Percentiles rank a stretch among this genome's conserved stretches.
Evolutionary conservation across 2,113 vertebrate genomes (phyloP).

Genomic region (Clarias gariepinus): DNA sequence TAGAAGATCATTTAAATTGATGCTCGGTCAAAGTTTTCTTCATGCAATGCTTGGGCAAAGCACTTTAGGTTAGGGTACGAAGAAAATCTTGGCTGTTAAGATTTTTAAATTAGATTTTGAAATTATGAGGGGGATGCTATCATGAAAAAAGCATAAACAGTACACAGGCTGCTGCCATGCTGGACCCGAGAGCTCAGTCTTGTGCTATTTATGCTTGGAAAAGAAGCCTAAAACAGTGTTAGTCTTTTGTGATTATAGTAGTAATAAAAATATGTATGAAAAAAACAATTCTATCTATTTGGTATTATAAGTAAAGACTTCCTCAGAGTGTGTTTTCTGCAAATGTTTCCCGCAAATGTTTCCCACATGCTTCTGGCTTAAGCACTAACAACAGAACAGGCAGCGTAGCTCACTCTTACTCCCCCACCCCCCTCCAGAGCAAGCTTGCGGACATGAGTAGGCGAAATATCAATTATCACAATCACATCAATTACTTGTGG

Average conservation of each 20-base stretch:
- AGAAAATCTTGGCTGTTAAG: no score
- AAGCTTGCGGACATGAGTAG: constrained; percentile 18
- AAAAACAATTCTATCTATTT: constrained; percentile 47
- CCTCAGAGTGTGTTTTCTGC: constrained; percentile 47
- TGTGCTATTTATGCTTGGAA: no score
- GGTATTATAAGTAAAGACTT: constrained; percentile 42
- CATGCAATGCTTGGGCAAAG: not conserved
- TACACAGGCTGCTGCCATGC: constrained; percentile 21
- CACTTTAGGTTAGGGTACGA: not conserved
- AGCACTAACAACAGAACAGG: constrained; percentile 33
- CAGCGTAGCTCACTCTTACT: not conserved
- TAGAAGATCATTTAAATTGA: constrained; percentile 7
- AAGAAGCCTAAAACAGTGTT: not conserved
- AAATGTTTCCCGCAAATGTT: constrained; percentile 52
- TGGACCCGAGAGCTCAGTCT: constrained; percentile 22
- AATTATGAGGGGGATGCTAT: constrained; percentile 23
- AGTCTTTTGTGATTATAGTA: not conserved
- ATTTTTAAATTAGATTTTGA: no score
- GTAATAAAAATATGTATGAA: constrained; percentile 31
- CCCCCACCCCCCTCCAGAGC: constrained; percentile 3
- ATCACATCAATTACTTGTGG: constrained; percentile 56
- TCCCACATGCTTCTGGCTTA: constrained; percentile 48
- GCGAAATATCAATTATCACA: constrained; percentile 56
- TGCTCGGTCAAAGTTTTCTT: not conserved
- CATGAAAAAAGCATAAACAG: constrained; percentile 41